A percentile compares a stretch with the other conserved stretches of the same genome.
Evolutionary conservation across 2,888 invertebrate genomes (phyloP).

Genomic region (Helicoverpa assulta): DNA sequence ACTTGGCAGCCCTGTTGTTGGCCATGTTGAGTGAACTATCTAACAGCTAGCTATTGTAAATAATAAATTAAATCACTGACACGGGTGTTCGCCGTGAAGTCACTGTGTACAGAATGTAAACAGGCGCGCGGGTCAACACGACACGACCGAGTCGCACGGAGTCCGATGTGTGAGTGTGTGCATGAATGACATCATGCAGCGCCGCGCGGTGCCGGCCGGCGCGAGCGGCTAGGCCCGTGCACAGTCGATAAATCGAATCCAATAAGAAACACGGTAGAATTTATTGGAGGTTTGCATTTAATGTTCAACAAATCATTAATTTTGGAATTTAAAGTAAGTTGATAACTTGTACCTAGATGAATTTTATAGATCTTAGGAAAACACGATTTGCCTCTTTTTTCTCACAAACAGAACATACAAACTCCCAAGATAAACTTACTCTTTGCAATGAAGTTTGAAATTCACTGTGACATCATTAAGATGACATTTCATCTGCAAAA

Average conservation of each 20-base stretch:
- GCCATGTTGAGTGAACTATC: constrained; percentile 91
- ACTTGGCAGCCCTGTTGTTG: constrained; percentile 95
- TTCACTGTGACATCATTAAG: too few relatives aligned
- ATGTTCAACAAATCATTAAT: not conserved
- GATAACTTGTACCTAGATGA: too few relatives aligned
- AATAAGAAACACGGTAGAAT: constrained; percentile 7
- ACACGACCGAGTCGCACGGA: constrained; percentile 75
- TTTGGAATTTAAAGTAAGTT: not conserved
- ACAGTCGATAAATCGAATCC: constrained; percentile 60
- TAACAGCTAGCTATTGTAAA: constrained; percentile 75
- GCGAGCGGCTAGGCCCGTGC: constrained; percentile 48
- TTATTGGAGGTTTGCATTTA: not conserved
- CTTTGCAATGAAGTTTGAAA: too few relatives aligned
- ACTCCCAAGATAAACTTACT: too few relatives aligned
- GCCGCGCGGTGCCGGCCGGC: constrained; percentile 68
- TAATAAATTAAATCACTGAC: constrained; percentile 86
- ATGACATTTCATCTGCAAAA: too few relatives aligned
- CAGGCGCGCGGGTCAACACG: constrained; percentile 77
- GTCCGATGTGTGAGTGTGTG: constrained; percentile 86
- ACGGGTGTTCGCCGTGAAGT: constrained; percentile 81
- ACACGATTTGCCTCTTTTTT: too few relatives aligned
- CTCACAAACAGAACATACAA: too few relatives aligned
- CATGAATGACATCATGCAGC: constrained; percentile 88
- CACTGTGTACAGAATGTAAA: constrained; percentile 86
- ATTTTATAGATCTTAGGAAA: too few relatives aligned